phyloP scores from a whole-genome alignment of 2,797 vertebrate genomes.

The Limosa lapponica region DNA sequence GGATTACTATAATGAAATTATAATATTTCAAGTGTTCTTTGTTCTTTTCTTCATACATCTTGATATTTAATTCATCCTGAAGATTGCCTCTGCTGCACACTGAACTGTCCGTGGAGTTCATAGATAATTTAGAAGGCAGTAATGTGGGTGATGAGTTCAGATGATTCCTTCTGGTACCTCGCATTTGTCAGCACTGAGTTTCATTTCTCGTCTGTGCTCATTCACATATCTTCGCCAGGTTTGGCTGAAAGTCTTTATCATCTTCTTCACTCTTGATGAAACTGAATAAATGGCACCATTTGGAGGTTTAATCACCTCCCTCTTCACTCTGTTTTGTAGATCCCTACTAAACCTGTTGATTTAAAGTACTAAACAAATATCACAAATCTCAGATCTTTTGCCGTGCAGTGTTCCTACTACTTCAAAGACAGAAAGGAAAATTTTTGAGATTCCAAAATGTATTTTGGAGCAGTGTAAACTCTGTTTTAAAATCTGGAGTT shows the following conservation, averaged over 20 bases:
- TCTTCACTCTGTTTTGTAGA: not conserved
- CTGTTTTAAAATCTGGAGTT: not conserved
- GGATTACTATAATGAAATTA: not conserved
- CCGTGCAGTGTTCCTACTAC: not conserved
- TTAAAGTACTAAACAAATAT: not conserved
- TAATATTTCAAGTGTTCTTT: not conserved
- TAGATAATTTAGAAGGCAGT: conserved; percentile 20
- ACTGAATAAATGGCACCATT: not conserved
- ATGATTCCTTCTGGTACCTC: not conserved
- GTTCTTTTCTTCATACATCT: not conserved
- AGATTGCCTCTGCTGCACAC: not conserved
- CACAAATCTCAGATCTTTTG: not conserved
- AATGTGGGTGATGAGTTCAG: not conserved
- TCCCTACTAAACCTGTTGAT: not conserved
- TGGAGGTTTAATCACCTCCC: not conserved
- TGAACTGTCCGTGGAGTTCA: not conserved
- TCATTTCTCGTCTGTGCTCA: not conserved
- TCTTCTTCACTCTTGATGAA: conserved; percentile 5
- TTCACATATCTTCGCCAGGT: not conserved
- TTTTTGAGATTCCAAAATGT: not conserved
- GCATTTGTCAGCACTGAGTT: not conserved
- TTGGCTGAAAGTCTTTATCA: not conserved
- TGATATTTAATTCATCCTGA: conserved; percentile 1
- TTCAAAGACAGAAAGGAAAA: not conserved
- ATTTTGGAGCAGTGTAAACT: not conserved